Base-by-base conservation (phyloP, 2,888 invertebrate genomes). In the Nineta flava region DNA sequence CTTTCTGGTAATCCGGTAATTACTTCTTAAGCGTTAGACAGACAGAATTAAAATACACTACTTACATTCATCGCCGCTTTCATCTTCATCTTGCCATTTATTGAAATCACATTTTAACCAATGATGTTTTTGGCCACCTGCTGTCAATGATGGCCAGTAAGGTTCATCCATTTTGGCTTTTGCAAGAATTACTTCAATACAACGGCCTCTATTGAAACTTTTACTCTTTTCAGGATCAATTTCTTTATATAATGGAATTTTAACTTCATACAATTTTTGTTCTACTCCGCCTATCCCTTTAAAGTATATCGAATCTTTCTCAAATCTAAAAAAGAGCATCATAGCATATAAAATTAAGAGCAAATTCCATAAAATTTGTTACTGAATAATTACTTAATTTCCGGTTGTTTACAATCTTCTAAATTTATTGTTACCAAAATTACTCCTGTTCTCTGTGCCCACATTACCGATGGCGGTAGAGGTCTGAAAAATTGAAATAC, bases 61-160 rank as follows among this genome's bases (percentile, higher is more conserved):
- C 26, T 38, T 53, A 53, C 65, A 77, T 57, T 90, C 92, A 57
- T 86, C 86, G 9, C 84, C 90, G 49, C 87, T 90, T 53, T 95
- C 95, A 61, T 91, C 91, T 69, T 97, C 96, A 71, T 96, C 96
- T 70, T 81, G 83, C 96, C 95, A 97, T 71, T 94, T 94, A 65
- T 91, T 88, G 66, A 97, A 99, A 65, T 97, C 96, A 59, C 94
- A 85, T 74, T 95, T 96, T 59, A 97, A 75, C 83, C 94, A 96
- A 66, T 94, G 94, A 59, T 83, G 82, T 71, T 95, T 95, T 67
- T 82, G 83, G 61, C 82, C 85, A 59, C 87, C 87, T 65, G 85
- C 87, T 51, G 90, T 85, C 58, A 95, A 71, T 56, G 84, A 74
- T 49, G 91, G 83, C 95, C 95, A 96, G 66, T 81, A 94, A 1